phyloP scores from a whole-genome alignment of 2,113 vertebrate species.

The Atherinomorus stipes region DNA sequence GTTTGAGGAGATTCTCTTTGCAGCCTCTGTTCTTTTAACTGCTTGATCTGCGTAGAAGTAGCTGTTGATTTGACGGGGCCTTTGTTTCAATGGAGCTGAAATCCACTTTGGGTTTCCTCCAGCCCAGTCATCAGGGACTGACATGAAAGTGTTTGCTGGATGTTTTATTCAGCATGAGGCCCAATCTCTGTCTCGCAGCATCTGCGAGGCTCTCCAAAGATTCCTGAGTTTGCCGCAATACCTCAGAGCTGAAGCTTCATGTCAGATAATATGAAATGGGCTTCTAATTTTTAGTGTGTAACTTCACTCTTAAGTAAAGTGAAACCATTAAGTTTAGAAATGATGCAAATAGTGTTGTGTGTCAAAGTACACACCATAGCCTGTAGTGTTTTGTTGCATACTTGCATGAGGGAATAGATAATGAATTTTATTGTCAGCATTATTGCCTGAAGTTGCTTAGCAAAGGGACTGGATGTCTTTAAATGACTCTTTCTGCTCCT shows the following conservation, averaged over 20 bases:
- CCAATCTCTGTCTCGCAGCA: not conserved
- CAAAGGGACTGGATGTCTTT: conserved; percentile 36
- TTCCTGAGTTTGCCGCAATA: conserved; percentile 29
- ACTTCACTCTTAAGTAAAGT: not conserved
- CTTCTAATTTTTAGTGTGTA: not conserved
- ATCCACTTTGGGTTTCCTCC: conserved; percentile 66
- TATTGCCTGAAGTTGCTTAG: conserved; percentile 33
- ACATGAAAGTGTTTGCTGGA: conserved; percentile 66
- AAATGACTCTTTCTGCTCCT: conserved; percentile 45
- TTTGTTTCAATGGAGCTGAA: conserved; percentile 49
- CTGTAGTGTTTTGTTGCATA: too few relatives aligned
- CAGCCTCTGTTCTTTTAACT: conserved; percentile 52
- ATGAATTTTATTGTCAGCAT: too few relatives aligned
- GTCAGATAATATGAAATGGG: not conserved
- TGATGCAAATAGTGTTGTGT: not conserved
- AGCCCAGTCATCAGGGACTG: conserved; percentile 49
- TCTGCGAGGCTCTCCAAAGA: conserved; percentile 51
- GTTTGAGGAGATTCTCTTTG: conserved; percentile 64
- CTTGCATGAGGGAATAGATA: too few relatives aligned
- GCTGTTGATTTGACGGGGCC: conserved; percentile 58
- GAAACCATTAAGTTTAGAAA: conserved; percentile 7
- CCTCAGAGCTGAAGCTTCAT: conserved; percentile 9
- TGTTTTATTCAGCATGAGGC: conserved; percentile 69
- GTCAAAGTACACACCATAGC: too few relatives aligned
- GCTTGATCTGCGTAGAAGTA: conserved; percentile 50